Conservation (phyloP, 1,140 invertebrate genomes). For the Saccostrea glomerata region DNA sequence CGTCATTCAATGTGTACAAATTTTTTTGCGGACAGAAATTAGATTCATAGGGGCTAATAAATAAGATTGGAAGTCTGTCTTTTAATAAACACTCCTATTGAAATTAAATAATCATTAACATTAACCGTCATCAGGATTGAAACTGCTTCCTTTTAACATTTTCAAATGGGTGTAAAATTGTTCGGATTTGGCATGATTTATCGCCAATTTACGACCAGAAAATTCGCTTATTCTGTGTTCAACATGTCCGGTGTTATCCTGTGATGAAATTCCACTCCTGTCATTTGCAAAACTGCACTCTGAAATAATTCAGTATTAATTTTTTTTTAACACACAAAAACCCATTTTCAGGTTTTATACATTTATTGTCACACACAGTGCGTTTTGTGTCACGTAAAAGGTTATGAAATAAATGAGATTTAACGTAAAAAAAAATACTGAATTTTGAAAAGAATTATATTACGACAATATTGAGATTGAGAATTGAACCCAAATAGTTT, state of each 20-base stretch:
- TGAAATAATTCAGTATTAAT: too few species aligned
- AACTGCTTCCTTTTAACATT: slow-evolving; percentile 26
- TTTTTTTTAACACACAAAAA: too few species aligned
- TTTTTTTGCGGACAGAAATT: neutral
- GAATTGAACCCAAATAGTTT: too few species aligned
- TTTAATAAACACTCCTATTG: slow-evolving; percentile 15
- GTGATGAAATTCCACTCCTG: neutral
- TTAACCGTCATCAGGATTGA: slow-evolving; percentile 9
- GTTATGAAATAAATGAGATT: too few species aligned
- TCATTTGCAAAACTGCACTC: neutral
- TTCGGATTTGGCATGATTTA: slow-evolving; percentile 16
- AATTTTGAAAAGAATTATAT: too few species aligned
- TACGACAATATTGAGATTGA: too few species aligned
- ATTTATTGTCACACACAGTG: too few species aligned
- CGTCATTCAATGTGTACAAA: too few species aligned
- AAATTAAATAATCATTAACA: slow-evolving; percentile 29
- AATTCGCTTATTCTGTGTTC: slow-evolving; percentile 27
- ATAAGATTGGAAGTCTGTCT: neutral
- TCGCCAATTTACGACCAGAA: slow-evolving; percentile 33
- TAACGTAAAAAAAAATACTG: too few species aligned
- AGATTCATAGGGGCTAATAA: neutral
- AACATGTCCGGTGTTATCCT: slow-evolving; percentile 24
- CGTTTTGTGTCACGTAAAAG: too few species aligned
- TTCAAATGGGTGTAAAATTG: slow-evolving; percentile 34
- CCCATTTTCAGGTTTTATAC: too few species aligned